These are phyloP conservation scores for Trichoplusia ni DNA, from an alignment of 1,140 invertebrate species.

Conservation along the genomic window DNA sequence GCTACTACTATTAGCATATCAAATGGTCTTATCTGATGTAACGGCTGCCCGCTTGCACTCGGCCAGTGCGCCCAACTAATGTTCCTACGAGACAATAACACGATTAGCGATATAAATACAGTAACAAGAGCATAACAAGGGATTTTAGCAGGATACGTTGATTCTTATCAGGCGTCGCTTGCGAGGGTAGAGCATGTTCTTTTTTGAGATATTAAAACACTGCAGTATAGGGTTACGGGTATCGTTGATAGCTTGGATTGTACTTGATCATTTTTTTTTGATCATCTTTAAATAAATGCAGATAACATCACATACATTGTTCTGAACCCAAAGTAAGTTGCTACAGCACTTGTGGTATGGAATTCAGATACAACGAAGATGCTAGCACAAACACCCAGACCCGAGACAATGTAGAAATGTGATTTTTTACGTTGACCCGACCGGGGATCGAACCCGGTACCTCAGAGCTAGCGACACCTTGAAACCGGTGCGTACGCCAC, in stretches of 20 bases:
- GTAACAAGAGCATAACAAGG: conserved; percentile 62
- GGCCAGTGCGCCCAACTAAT: conserved; percentile 46
- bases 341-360: no score
- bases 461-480: no score
- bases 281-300: not conserved
- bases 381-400: no score
- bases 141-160: conserved; percentile 54
- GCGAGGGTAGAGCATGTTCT: conserved; percentile 18
- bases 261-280: no score
- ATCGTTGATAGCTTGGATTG: no score
- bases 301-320: no score
- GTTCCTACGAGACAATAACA: conserved; percentile 65
- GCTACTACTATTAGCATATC: conserved; percentile 75
- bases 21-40: conserved; percentile 74
- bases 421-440: no score
- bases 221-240: not conserved
- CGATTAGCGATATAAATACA: conserved; percentile 70
- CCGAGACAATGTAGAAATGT: no score
- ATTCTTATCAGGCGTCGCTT: conserved; percentile 55
- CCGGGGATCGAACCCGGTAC: no score
- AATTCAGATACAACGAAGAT: no score
- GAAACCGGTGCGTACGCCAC: no score
- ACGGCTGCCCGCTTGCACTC: conserved; percentile 53
- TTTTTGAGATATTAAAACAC: conserved; percentile 10
- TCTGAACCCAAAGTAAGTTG: no score